A percentile compares a stretch with the other conserved stretches of the same genome.
These are phyloP conservation scores for Xiphophorus birchmanni DNA, from an alignment of 2,797 vertebrate genomes.

Conservation along the genomic window DNA sequence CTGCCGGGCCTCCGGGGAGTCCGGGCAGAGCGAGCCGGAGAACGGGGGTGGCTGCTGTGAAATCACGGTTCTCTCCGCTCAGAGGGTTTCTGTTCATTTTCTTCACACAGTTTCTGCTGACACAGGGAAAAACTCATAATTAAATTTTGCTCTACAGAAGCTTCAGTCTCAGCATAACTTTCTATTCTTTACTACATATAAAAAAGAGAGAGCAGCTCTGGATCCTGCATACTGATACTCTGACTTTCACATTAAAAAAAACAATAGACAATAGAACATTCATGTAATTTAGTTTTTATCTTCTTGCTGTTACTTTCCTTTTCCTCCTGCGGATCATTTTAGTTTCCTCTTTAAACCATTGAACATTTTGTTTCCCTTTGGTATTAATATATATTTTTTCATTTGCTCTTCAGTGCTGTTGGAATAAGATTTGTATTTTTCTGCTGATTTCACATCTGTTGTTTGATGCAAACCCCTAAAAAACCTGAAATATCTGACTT, in stretches of 20 bases:
- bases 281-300: not conserved
- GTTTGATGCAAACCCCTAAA: no score
- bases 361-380: not conserved
- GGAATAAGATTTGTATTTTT: no score
- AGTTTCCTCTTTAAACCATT: not conserved
- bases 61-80: slow-evolving; percentile 44
- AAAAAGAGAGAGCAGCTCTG: not conserved
- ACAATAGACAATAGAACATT: no score
- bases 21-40: not conserved
- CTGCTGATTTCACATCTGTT: no score
- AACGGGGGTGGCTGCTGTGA: slow-evolving; percentile 39
- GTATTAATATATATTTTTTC: no score
- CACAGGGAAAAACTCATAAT: slow-evolving; percentile 41
- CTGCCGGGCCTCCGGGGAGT: slow-evolving; percentile 17
- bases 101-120: slow-evolving; percentile 39
- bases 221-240: no score
- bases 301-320: not conserved
- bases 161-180: not conserved
- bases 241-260: no score
- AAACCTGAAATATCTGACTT: no score
- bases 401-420: no score
- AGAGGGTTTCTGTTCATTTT: not conserved
- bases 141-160: slow-evolving; percentile 37
- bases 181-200: slow-evolving; percentile 4
- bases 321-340: not conserved